Evolutionary conservation across 2,797 vertebrate species (phyloP), one percentile per base, ranked within the genome.

Genomic region (Parotocinclus haroldoi): DNA sequence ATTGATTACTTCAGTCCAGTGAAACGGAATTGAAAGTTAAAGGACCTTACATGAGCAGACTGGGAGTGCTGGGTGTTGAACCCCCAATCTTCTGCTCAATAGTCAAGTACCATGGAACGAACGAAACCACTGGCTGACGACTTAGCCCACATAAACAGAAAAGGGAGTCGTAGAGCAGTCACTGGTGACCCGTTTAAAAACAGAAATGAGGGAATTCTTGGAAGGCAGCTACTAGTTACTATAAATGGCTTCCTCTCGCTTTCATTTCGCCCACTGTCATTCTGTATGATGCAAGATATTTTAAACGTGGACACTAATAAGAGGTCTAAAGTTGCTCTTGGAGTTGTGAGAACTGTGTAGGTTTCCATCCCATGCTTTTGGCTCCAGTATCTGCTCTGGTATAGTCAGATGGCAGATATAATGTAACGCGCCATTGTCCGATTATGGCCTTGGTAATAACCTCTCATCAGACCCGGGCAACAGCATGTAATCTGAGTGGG

Each of bases 401-500:
- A 11, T 18, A 44, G 40, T 36, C 17, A 2, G 18, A 37, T 16
- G n/a, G 19, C 44, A 14, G 11, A 8, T 4, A 14, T 40, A 11
- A 37, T 48, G 49, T 11, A 58, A 58, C 10, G 16, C 38, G 8
- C 27, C 65, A 73, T 49, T 7, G 8, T 50, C 84, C 78, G 90
- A 89, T 88, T 88, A 91, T 88, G 83, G 70, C 60, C 84, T 65
- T 70, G 77, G 88, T 91, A 92, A 91, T 89, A 88, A 89, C 82
- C 82, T 86, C 82, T 89, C 81, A 87, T 85, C 87, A 80, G 88
- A 88, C 87, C 81, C 82, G 79, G 75, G 80, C 87, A 91, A 90
- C 87, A 89, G 79, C 87, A 85, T 89, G 85, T 89, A 89, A 89
- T 92, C 88, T 90, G 83, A 85, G 83, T 82, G 86, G 85, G 81